A percentile compares a stretch with the other conserved stretches of the same genome.
Evolutionary conservation across 2,797 vertebrate species (phyloP).

Genomic region (Gouania willdenowi): DNA sequence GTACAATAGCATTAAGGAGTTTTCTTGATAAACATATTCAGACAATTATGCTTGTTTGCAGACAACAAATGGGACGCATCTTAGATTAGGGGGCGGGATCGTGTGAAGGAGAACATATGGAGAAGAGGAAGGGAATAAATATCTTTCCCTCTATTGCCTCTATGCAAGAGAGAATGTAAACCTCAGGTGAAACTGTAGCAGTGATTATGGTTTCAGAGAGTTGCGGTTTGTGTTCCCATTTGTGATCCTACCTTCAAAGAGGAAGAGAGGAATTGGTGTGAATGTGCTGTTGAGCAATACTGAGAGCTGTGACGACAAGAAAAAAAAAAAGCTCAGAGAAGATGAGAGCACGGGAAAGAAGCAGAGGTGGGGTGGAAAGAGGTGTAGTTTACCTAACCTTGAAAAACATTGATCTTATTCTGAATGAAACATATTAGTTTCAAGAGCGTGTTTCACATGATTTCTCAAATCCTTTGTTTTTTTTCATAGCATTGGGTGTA

Average conservation of each 20-base stretch:
- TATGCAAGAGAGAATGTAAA: not conserved
- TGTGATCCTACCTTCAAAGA: constrained; percentile 46
- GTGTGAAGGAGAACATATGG: not conserved
- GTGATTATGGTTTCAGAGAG: constrained; percentile 29
- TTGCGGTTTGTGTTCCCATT: constrained; percentile 37
- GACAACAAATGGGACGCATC: too few species aligned
- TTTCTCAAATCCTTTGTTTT: too few species aligned
- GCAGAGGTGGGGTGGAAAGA: not conserved
- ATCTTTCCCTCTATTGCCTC: too few species aligned
- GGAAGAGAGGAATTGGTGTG: constrained; percentile 34
- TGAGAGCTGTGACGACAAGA: constrained; percentile 39
- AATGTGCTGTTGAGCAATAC: constrained; percentile 22
- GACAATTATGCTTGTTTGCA: too few species aligned
- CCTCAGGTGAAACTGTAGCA: constrained; percentile 35
- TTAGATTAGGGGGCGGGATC: not conserved
- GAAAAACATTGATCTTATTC: too few species aligned
- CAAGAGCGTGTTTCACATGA: too few species aligned
- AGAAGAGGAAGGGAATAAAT: constrained; percentile 2
- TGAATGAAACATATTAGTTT: too few species aligned
- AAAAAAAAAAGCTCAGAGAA: constrained; percentile 21
- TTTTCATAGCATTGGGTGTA: too few species aligned
- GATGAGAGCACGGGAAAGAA: constrained; percentile 30
- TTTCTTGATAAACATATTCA: constrained; percentile 49
- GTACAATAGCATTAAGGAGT: constrained; percentile 74
- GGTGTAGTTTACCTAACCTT: too few species aligned